Percentiles rank a stretch among this genome's conserved stretches.
phyloP scores from a whole-genome alignment of 2,888 invertebrate genomes.

The Leptinotarsa rubiginosa region DNA sequence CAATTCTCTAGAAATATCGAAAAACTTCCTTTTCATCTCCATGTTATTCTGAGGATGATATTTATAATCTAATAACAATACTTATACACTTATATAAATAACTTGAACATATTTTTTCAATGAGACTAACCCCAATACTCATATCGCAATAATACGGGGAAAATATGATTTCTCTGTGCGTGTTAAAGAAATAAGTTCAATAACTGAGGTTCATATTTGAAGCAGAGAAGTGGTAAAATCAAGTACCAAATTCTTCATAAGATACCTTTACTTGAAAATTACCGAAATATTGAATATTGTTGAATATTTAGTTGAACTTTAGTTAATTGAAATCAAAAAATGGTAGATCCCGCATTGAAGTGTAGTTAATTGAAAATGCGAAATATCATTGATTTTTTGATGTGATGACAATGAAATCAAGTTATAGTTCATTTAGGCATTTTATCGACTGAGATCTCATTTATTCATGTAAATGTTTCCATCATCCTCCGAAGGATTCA shows the following conservation, averaged over 20 bases:
- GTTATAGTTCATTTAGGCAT: not conserved
- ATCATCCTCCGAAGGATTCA: not conserved
- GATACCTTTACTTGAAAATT: no score
- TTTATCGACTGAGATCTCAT: not conserved
- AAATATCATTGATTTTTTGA: not conserved
- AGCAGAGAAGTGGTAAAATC: no score
- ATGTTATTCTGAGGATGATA: not conserved
- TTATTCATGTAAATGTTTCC: no score
- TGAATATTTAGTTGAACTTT: not conserved
- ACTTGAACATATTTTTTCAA: slow-evolving; percentile 1
- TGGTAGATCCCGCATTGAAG: no score
- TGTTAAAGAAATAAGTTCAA: not conserved
- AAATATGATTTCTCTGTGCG: not conserved
- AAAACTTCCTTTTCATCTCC: no score
- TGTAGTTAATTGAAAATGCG: no score
- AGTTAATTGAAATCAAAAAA: no score
- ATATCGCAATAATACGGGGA: not conserved
- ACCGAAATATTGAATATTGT: not conserved
- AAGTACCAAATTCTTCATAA: no score
- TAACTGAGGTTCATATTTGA: no score
- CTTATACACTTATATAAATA: not conserved
- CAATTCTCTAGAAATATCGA: no score
- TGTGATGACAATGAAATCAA: not conserved
- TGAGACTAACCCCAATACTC: not conserved
- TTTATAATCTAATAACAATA: not conserved